A percentile compares a stretch with the other conserved stretches of the same genome.
Evolutionary conservation across 2,888 invertebrate genomes (phyloP).

Genomic region (Stenolophus ochropezus): DNA sequence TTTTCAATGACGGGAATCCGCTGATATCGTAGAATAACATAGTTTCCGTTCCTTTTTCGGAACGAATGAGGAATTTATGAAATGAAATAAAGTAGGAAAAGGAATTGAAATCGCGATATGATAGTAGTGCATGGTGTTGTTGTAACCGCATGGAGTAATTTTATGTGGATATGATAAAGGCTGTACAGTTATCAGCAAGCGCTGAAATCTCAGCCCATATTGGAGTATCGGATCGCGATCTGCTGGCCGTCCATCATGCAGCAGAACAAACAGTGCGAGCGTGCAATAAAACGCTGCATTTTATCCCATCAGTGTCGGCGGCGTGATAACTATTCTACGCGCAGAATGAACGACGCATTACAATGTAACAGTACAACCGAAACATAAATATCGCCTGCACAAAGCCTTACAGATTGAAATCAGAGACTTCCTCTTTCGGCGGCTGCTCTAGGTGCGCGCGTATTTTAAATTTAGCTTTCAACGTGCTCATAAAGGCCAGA

Average conservation of each 20-base stretch:
- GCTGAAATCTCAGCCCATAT: neutral
- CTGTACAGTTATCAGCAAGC: neutral
- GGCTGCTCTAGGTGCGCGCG: constrained; percentile 21
- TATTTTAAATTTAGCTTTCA: constrained; percentile 52
- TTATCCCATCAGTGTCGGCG: constrained; percentile 32
- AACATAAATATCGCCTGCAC: constrained; percentile 42
- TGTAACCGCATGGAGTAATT: neutral
- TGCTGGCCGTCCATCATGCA: neutral
- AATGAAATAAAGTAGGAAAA: too few species aligned
- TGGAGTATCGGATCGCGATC: constrained; percentile 11
- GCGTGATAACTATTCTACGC: constrained; percentile 34
- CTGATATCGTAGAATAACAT: too few species aligned
- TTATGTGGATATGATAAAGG: neutral
- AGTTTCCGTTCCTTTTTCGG: too few species aligned
- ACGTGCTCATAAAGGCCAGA: constrained; percentile 39
- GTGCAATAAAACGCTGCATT: constrained; percentile 16
- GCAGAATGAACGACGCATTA: constrained; percentile 41
- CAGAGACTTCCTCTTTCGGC: constrained; percentile 51
- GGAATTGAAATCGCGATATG: too few species aligned
- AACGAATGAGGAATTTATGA: too few species aligned
- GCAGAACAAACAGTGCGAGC: constrained; percentile 5
- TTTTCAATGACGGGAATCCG: too few species aligned
- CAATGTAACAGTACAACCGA: constrained; percentile 43
- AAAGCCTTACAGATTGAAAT: constrained; percentile 50
- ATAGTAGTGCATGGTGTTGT: too few species aligned